Base-by-base conservation (phyloP, 2,113 vertebrate species). In the Penelope pileata region DNA sequence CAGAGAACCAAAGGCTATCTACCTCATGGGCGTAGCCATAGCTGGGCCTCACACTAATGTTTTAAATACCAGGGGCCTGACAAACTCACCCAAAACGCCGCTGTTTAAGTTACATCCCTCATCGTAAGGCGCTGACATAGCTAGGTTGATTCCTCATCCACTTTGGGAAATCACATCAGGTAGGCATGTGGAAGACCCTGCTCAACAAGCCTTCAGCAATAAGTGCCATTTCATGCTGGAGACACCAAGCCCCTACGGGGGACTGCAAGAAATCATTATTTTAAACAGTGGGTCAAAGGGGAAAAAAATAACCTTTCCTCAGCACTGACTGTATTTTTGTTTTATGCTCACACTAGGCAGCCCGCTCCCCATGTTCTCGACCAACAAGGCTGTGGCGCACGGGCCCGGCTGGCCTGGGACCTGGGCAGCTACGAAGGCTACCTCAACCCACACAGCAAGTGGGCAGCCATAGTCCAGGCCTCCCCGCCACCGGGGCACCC, bases 331-430 rank as follows among this genome's bases (percentile, higher is more conserved):
- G 53, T 5, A 8, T 19, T 75, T 50, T 59, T 72, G 26, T 19
- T 92, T 30, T 67, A 19, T 19, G 17, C 51, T 32, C 74, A 1
- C 0, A 2, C 24, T 84, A 97, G 97, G 97, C 92, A 97, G 66
- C 91, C 94, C 3, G 42, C 22, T 51, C 96, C 95, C 59, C 29
- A 0, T 51, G 19, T 94, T 64, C 73, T 86, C 75, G 83, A 98
- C 19, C 38, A 45, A 9, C 86, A 83, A 73, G 90, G 76, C 23
- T 43, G 7, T 36, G 72, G 58, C 10, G 32, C 77, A 15, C 83
- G 87, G 16, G 66, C 51, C 12, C 91, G 30, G 50, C 64, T 97
- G 1, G 94, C 96, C 59, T 95, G 97, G 97, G 86, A 84, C 16
- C 60, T 63, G 10, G 80, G 91, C 23, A 83, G 75, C 16, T 75